Conservation (phyloP, 2,113 vertebrate genomes). For the Gopherus evgoodei region DNA sequence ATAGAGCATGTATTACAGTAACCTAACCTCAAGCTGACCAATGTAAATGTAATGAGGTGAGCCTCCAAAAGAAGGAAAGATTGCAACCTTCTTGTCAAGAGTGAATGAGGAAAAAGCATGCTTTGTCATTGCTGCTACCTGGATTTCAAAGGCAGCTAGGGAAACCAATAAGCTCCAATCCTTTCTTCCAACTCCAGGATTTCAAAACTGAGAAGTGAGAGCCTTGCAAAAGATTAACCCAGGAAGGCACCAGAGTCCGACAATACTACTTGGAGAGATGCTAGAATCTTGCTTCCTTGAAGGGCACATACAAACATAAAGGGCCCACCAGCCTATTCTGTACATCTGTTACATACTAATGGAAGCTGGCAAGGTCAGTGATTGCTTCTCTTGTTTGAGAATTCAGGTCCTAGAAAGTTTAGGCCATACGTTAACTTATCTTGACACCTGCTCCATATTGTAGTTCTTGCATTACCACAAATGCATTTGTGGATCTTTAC, state of each 20-base stretch:
- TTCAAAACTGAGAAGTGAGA: neutral
- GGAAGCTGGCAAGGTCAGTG: neutral
- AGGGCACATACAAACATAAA: rapidly evolving
- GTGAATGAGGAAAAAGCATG: rapidly evolving
- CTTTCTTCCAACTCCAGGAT: neutral
- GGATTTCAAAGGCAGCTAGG: rapidly evolving
- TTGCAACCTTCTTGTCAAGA: rapidly evolving
- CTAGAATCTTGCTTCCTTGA: neutral
- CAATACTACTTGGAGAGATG: neutral
- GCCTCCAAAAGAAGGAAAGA: neutral
- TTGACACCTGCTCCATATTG: neutral
- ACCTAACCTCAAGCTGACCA: neutral
- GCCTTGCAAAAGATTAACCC: neutral
- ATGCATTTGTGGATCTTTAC: rapidly evolving
- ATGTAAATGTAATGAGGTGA: neutral
- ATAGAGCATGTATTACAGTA: neutral
- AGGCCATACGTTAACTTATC: neutral
- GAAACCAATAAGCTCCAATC: neutral
- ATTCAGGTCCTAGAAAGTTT: neutral
- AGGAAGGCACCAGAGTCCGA: neutral
- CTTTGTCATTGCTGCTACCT: neutral
- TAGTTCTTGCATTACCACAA: neutral
- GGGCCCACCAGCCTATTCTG: neutral
- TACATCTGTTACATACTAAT: neutral
- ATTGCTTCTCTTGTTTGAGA: neutral